These are phyloP conservation scores for Peromyscus attwateri DNA, from an alignment of 2,797 vertebrate genomes.

Conservation along the genomic window DNA sequence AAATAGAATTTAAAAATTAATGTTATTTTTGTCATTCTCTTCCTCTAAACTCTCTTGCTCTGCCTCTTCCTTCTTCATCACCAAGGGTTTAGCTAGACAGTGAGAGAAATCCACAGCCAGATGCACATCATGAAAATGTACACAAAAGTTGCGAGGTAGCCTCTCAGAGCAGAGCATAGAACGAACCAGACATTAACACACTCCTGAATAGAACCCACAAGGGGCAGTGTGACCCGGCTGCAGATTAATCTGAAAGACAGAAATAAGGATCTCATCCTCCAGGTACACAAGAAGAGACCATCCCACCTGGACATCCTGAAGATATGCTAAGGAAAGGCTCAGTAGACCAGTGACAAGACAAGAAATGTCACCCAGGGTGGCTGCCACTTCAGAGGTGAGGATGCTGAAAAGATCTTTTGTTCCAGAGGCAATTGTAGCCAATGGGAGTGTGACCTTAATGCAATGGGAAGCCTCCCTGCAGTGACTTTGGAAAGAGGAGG, in stretches of 20 bases:
- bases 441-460: too few relatives aligned
- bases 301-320: neutral
- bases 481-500: too few relatives aligned
- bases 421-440: neutral
- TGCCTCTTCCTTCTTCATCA: too few relatives aligned
- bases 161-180: neutral
- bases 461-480: accelerated
- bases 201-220: neutral
- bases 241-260: neutral
- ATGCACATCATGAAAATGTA: neutral
- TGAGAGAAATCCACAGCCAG: neutral
- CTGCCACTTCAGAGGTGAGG: neutral
- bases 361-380: neutral
- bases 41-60: neutral
- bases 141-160: accelerated
- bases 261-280: neutral
- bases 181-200: accelerated
- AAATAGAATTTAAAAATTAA: neutral
- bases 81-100: neutral
- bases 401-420: neutral
- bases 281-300: neutral
- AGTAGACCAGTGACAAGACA: neutral
- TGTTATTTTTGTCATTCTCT: neutral
- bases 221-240: neutral
- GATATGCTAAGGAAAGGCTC: neutral